Percentiles rank a stretch among this genome's conserved stretches.
Evolutionary conservation across 2,888 invertebrate species (phyloP).

Genomic region (Agonopterix subpropinquella): DNA sequence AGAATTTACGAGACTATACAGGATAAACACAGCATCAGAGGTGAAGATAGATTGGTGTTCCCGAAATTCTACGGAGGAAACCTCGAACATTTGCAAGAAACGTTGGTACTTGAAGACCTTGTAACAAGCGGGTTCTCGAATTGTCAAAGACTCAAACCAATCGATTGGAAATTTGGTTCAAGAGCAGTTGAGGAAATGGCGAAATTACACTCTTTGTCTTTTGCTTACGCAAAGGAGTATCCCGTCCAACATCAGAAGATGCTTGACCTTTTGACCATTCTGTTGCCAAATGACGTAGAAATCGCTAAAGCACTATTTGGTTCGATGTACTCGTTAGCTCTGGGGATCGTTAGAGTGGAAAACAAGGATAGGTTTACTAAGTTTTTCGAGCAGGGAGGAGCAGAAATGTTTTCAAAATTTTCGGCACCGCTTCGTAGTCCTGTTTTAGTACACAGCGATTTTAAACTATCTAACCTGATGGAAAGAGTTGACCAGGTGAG

Average conservation of each 20-base stretch:
- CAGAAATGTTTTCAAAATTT: conserved; percentile 11
- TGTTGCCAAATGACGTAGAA: conserved; percentile 8
- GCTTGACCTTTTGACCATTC: conserved; percentile 16
- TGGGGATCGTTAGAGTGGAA: conserved; percentile 18
- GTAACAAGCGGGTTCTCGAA: conserved; percentile 29
- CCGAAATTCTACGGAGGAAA: conserved; percentile 38
- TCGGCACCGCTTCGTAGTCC: conserved; percentile 19
- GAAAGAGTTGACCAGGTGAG: not conserved
- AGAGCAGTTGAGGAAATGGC: conserved; percentile 38
- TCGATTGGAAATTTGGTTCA: conserved; percentile 45
- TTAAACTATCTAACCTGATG: conserved; percentile 35
- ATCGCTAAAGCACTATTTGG: conserved; percentile 11
- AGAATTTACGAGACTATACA: conserved; percentile 31
- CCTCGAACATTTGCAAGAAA: conserved; percentile 27
- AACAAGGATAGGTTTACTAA: conserved; percentile 21
- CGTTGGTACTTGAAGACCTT: conserved; percentile 47
- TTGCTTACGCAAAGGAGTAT: conserved; percentile 26
- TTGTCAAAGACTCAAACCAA: conserved; percentile 34
- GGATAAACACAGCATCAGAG: conserved; percentile 22
- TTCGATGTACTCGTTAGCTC: conserved; percentile 13
- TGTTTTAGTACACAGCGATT: conserved; percentile 43
- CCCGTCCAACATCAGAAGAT: conserved; percentile 37
- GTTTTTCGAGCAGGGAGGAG: conserved; percentile 14
- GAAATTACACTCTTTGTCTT: conserved; percentile 54
- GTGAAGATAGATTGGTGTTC: conserved; percentile 28